phyloP scores from a whole-genome alignment of 2,797 vertebrate species.

The Propithecus perrieri region DNA sequence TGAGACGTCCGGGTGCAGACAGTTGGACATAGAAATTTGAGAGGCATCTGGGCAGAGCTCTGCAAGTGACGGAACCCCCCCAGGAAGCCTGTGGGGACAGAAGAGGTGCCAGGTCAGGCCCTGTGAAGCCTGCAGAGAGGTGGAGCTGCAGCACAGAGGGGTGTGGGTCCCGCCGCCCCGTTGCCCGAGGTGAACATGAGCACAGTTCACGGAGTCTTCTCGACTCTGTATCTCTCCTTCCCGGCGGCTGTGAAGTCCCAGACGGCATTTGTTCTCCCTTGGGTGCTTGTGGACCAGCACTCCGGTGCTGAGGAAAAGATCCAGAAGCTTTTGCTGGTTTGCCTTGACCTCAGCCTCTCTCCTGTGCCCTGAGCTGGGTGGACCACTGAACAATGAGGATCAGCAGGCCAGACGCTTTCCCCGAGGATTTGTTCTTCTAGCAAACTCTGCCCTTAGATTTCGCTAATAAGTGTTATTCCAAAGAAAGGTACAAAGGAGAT shows the following conservation, averaged over 20 bases:
- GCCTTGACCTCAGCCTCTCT: neutral
- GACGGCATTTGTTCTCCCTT: accelerated
- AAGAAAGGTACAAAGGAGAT: neutral
- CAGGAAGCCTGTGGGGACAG: neutral
- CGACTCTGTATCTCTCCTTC: neutral
- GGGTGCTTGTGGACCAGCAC: accelerated
- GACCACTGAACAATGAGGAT: too few relatives aligned
- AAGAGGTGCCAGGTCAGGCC: neutral
- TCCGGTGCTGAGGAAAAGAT: accelerated
- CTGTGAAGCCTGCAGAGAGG: too few relatives aligned
- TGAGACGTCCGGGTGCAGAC: neutral
- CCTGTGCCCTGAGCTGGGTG: neutral
- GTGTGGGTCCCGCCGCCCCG: neutral
- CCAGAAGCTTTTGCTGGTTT: too few relatives aligned
- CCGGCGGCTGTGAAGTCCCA: neutral
- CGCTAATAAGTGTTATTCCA: neutral
- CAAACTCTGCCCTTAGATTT: neutral
- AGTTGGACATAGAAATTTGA: neutral
- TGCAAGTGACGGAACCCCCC: too few relatives aligned
- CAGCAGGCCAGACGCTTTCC: too few relatives aligned
- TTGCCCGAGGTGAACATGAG: neutral
- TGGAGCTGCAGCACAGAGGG: neutral
- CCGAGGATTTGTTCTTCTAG: neutral
- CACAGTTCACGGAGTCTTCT: accelerated
- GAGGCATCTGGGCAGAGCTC: neutral